These are phyloP conservation scores for Lepidocolaptes lacrymiger DNA, from an alignment of 2,797 vertebrate species.

Conservation along the genomic window DNA sequence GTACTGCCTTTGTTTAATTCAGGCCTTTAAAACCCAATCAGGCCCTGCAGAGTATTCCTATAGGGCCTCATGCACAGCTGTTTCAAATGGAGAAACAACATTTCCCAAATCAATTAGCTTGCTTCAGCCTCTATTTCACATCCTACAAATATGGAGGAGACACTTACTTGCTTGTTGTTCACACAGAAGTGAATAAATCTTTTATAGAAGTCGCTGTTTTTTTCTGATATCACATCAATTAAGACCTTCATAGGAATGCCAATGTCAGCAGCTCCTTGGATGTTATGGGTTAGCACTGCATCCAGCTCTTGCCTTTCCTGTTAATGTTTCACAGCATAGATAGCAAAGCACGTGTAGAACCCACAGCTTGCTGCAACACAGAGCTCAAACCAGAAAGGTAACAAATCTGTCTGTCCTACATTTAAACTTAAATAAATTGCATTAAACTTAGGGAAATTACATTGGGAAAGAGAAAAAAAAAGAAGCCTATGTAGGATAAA, in stretches of 20 bases:
- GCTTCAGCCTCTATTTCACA: neutral
- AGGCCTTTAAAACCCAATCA: neutral
- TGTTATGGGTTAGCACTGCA: constrained; percentile 74
- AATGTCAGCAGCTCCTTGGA: constrained; percentile 68
- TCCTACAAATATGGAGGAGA: neutral
- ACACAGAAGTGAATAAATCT: constrained; percentile 60
- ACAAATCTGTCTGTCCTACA: neutral
- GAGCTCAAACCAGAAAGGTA: neutral
- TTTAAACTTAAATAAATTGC: neutral
- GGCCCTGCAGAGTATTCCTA: neutral
- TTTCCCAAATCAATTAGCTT: neutral
- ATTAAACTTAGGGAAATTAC: neutral
- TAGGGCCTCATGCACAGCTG: neutral
- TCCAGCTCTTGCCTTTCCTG: constrained; percentile 76
- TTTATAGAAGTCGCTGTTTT: constrained; percentile 48
- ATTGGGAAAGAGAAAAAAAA: neutral
- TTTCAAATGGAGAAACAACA: neutral
- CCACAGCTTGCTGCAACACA: neutral
- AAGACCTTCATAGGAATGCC: constrained; percentile 74
- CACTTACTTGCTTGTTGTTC: constrained; percentile 77
- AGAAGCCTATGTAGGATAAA: neutral
- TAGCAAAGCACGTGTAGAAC: neutral
- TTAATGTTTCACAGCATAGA: neutral
- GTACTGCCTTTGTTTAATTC: neutral
- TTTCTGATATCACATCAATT: constrained; percentile 69